These are phyloP conservation scores for Darevskia mixta DNA, from an alignment of 2,797 vertebrate species.

Conservation along the genomic window DNA sequence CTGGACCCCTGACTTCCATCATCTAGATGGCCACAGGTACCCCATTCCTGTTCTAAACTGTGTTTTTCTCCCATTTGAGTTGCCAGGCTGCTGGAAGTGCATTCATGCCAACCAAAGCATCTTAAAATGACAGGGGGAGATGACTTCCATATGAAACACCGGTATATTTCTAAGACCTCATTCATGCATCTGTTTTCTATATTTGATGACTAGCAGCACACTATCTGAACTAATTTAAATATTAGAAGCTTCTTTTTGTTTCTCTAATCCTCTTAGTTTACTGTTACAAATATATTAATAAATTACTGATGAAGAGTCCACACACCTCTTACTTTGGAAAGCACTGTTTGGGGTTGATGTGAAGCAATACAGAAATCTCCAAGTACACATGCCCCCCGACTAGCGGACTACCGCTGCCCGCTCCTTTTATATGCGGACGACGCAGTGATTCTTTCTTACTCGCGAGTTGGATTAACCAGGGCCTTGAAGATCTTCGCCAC, in stretches of 20 bases:
- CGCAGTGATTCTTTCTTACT: no score
- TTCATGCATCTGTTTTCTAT: background rate
- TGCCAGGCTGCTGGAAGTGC: background rate
- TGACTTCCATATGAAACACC: background rate
- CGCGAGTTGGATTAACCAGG: no score
- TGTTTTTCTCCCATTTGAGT: background rate
- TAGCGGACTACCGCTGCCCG: no score
- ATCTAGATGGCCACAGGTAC: no score
- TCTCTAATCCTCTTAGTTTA: background rate
- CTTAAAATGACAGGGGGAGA: background rate
- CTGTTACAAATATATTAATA: background rate
- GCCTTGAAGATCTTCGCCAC: no score
- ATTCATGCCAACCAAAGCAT: background rate
- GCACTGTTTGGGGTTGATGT: background rate
- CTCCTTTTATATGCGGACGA: no score
- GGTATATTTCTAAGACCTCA: background rate
- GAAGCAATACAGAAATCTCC: background rate
- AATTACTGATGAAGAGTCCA: background rate
- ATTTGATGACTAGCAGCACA: background rate
- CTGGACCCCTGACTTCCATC: no score
- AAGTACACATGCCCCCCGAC: no score
- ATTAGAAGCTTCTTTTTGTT: background rate
- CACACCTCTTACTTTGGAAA: background rate
- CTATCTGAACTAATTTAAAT: background rate
- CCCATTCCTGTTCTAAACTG: no score